These are phyloP conservation scores for Drosophila phalerata DNA, from an alignment of 2,888 invertebrate genomes.

Conservation along the genomic window DNA sequence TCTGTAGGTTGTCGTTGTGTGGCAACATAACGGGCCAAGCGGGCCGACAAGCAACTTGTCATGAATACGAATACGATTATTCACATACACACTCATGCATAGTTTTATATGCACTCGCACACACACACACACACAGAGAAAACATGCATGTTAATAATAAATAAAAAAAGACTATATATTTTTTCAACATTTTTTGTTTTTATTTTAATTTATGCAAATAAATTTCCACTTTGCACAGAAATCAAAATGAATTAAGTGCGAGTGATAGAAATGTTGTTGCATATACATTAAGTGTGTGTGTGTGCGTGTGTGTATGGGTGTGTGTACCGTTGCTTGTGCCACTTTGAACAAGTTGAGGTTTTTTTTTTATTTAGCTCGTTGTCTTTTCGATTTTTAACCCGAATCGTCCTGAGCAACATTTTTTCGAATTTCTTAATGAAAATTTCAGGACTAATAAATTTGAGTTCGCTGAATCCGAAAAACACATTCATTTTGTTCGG, in stretches of 20 bases:
- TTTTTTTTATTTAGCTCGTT: constrained; percentile 30
- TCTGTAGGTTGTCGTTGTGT: constrained; percentile 28
- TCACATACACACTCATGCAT: constrained; percentile 12
- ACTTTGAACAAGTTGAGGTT: constrained; percentile 66
- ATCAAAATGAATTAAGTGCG: constrained; percentile 81
- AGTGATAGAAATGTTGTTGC: constrained; percentile 78
- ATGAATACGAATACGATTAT: constrained; percentile 66
- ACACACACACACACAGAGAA: constrained; percentile 9
- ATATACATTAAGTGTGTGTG: constrained; percentile 8
- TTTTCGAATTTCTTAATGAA: no score
- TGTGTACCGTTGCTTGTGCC: constrained; percentile 74
- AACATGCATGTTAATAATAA: constrained; percentile 39
- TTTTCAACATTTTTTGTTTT: constrained; percentile 39
- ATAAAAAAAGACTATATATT: constrained; percentile 15
- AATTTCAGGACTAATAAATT: no score
- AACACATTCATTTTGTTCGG: no score
- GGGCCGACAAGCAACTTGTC: constrained; percentile 63
- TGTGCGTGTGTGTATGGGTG: constrained; percentile 28
- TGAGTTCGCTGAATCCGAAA: no score
- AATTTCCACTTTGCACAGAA: constrained; percentile 82
- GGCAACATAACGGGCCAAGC: constrained; percentile 69
- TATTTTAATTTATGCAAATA: constrained; percentile 83
- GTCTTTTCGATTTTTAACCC: constrained; percentile 78
- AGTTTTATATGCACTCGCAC: constrained; percentile 19
- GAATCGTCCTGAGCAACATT: no score